Base-by-base conservation (phyloP, 2,797 vertebrate species). In the Sebastiscus tertius region DNA sequence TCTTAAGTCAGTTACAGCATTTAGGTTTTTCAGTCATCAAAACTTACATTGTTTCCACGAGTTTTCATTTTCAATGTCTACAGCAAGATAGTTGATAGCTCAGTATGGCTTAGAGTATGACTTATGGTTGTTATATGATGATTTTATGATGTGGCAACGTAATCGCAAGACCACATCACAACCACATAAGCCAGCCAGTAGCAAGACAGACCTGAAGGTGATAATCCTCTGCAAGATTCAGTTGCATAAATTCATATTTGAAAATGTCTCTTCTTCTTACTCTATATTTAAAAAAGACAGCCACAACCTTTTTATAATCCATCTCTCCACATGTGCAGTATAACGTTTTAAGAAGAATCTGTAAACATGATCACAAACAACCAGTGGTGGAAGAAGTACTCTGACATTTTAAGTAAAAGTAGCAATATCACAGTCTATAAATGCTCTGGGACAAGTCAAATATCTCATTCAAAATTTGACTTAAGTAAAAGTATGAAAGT, bases 71-170 rank as follows among this genome's bases (percentile, higher is more conserved):
- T 74, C 22, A 33, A 6, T 7, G 8, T 61, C 24, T 24, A 55
- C 49, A 72, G 39, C 49, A 10, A 34, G 46, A 46, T n/a, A 58
- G 18, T 65, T 79, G 60, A 70, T 62, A 70, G 27, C 26, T 82
- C 36, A 65, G 34, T 27, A 14, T 33, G 8, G 39, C 27, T n/a
- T 31, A 66, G 33, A 67, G 42, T 42, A 49, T 81, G 49, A 84
- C 46, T 76, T 49, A 77, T 76, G 55, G 59, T 36, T 73, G 33
- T 75, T 63, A 81, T 72, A 81, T 75, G 81, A 80, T 65, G 66
- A 66, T 75, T 94, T 95, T 93, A 94, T 93, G 91, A 93, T 84
- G 91, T 94, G 93, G 61, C 69, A 86, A 92, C 87, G 73, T 80
- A 73, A 18, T 75, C 69, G 49, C 81, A 87, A 92, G 85, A 87